Evolutionary conservation across 2,797 vertebrate species (phyloP).

Genomic region (Protosalanx chinensis): DNA sequence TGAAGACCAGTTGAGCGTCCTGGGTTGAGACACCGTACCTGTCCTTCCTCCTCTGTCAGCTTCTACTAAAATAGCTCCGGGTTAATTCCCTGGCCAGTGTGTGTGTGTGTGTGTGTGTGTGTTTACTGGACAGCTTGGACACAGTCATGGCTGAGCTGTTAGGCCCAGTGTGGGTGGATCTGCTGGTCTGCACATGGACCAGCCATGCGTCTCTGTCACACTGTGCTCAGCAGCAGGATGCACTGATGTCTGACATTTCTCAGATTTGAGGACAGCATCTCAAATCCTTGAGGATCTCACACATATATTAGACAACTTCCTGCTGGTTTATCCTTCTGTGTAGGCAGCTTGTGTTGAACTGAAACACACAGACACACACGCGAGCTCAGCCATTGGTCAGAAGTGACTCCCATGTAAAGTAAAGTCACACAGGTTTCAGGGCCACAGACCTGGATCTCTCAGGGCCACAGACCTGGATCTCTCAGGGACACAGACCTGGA

Average conservation of each 20-base stretch:
- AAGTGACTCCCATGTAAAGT: constrained; percentile 5
- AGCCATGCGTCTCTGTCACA: no score
- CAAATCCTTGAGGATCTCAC: no score
- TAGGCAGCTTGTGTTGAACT: no score
- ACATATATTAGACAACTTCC: no score
- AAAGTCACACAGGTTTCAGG: constrained; percentile 13
- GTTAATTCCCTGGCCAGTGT: no score
- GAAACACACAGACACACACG: background rate
- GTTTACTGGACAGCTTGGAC: background rate
- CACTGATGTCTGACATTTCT: no score
- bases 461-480: constrained; percentile 24
- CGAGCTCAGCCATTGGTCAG: background rate
- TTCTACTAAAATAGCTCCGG: no score
- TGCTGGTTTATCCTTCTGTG: no score
- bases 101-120: no score
- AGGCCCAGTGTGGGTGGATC: background rate
- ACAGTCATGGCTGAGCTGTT: background rate
- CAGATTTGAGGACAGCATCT: no score
- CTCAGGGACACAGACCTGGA: constrained; percentile 52
- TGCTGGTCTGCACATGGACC: background rate
- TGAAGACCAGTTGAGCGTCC: no score
- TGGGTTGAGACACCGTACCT: background rate
- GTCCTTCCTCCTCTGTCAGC: background rate
- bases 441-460: constrained; percentile 62
- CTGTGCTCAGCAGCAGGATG: no score